phyloP scores from a whole-genome alignment of 2,888 invertebrate species.

The Netelia virgata region DNA sequence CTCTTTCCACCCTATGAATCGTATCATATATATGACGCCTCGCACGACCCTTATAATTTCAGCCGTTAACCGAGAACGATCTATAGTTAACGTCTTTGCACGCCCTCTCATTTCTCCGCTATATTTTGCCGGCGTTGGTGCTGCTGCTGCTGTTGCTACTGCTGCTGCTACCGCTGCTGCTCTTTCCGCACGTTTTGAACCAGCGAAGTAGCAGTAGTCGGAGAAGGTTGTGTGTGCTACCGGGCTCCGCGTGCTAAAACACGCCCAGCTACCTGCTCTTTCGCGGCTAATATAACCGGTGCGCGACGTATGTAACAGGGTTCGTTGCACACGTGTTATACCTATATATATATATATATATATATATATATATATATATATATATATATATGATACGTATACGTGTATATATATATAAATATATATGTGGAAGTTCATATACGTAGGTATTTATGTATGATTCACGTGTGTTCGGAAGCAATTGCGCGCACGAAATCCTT shows the following conservation, averaged over 20 bases:
- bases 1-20: slow-evolving; percentile 57
- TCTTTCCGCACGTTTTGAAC: slow-evolving; percentile 65
- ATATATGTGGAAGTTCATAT: neutral
- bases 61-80: slow-evolving; percentile 66
- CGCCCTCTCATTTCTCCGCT: slow-evolving; percentile 33
- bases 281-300: slow-evolving; percentile 67
- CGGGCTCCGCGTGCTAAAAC: slow-evolving; percentile 62
- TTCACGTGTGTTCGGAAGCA: slow-evolving; percentile 44
- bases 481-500: slow-evolving; percentile 67
- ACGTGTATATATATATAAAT: neutral
- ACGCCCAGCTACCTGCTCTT: slow-evolving; percentile 68
- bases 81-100: slow-evolving; percentile 57
- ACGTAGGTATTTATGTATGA: slow-evolving; percentile 29
- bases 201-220: neutral
- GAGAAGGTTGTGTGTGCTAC: slow-evolving; percentile 18
- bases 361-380: slow-evolving; percentile 12
- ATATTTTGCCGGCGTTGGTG: slow-evolving; percentile 4
- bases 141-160: slow-evolving; percentile 20
- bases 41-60: slow-evolving; percentile 71
- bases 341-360: slow-evolving; percentile 23
- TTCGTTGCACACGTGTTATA: slow-evolving; percentile 28
- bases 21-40: slow-evolving; percentile 64
- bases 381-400: neutral
- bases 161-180: slow-evolving; percentile 53
- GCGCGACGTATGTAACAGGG: slow-evolving; percentile 46